Percentiles rank a stretch among this genome's conserved stretches.
phyloP scores from a whole-genome alignment of 2,113 vertebrate species.

The Eulemur rufifrons region DNA sequence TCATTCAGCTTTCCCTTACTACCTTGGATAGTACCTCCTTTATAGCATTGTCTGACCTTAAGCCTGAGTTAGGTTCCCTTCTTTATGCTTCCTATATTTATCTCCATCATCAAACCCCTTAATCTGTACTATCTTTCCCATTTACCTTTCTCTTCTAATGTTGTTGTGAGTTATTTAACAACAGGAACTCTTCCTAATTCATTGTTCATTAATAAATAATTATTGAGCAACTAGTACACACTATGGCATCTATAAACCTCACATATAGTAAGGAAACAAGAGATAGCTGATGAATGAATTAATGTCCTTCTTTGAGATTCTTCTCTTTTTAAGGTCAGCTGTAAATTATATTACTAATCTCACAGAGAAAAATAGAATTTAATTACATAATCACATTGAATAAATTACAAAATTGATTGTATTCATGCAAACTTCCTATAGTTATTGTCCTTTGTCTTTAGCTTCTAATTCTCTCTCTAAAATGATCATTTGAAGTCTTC shows the following conservation, averaged over 20 bases:
- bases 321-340: background rate
- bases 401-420: background rate
- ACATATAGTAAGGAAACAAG: background rate
- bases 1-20: background rate
- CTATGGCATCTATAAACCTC: background rate
- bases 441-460: background rate
- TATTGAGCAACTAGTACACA: background rate
- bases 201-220: background rate
- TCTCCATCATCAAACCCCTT: background rate
- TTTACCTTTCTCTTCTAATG: background rate
- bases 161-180: background rate
- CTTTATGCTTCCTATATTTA: background rate
- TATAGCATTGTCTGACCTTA: background rate
- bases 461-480: background rate
- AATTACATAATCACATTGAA: background rate
- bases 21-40: background rate
- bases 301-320: background rate
- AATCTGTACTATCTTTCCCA: background rate
- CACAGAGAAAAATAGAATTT: background rate
- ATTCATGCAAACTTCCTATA: background rate
- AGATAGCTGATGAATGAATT: background rate
- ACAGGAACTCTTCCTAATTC: background rate
- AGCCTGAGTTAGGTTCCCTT: background rate
- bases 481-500: background rate
- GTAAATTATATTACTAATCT: background rate